Base-by-base conservation (phyloP, 1,140 invertebrate genomes). In the Bombyx mori region DNA sequence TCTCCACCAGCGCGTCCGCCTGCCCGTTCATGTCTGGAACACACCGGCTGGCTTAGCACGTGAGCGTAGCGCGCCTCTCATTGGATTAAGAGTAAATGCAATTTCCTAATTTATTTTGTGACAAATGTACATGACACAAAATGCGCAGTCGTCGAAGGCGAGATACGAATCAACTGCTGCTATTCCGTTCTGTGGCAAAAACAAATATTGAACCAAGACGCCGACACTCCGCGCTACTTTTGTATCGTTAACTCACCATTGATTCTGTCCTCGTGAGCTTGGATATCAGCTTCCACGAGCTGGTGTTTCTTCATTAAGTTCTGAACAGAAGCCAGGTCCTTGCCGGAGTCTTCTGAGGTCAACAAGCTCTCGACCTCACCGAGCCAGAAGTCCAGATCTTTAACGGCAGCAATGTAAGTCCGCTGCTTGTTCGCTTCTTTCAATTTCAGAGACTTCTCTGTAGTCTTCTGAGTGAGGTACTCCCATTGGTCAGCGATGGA, bases 371-470 rank as follows among this genome's bases (percentile, higher is more conserved):
- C 98, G 51, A 99, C 97, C 91, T 99, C 98, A 64, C 97, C 98
- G 42, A 99, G 92, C 99, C 99, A 99, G 88, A 99, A 99, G 88
- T 99, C 99, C 62, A 99, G 92, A 90, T 99, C 99, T 86, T 99
- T 99, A 44, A 99, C 97, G 44, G 98, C 98, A 61, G 99, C 99
- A 87, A 99, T 99, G 89, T 99, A 99, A 0, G 97, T 98, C 54
- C 98, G 92, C 83, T 99, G 98, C 77, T 99, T 97, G 81, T 99
- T 99, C 5, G 99, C 99, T 86, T 99, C 98, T 81, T 99, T 99
- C 62, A 99, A 89, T 87, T 99, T 98, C 73, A 98, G 91, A 10
- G 96, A 98, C 88, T 99, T 99, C 82, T 99, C 98, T 1, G 96
- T 96, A 0, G 98, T 98, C 88, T 99, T 99, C 72, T 97, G 96